Conservation (phyloP, 2,797 vertebrate species). For the Distichodus sexfasciatus region DNA sequence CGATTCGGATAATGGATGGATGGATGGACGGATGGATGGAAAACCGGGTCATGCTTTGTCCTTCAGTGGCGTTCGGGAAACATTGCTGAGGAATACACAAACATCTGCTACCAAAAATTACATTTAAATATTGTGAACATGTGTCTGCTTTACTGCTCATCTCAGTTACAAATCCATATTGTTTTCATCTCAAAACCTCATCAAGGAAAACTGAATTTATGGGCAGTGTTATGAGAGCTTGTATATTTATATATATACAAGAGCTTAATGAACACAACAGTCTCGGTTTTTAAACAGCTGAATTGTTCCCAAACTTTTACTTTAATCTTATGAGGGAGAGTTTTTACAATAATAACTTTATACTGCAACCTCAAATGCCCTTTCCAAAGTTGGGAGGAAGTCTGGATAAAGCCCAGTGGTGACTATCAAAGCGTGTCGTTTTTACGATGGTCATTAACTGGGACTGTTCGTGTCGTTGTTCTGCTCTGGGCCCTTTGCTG, state of each 20-base stretch:
- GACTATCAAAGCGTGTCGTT: background rate
- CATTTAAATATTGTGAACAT: too few species aligned
- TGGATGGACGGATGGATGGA: too few species aligned
- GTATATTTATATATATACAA: conserved; percentile 18
- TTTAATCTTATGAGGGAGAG: background rate
- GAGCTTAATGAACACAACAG: background rate
- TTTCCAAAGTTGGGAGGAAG: background rate
- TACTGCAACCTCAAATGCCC: background rate
- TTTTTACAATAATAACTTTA: conserved; percentile 2
- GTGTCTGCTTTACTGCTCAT: too few species aligned
- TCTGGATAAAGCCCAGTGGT: background rate
- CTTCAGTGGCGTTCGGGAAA: background rate
- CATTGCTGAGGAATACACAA: conserved; percentile 8
- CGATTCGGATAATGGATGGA: too few species aligned
- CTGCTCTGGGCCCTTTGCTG: conserved; percentile 4
- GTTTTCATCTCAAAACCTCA: conserved; percentile 24
- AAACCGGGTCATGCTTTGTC: too few species aligned
- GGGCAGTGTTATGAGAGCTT: conserved; percentile 11
- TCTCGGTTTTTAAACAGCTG: background rate
- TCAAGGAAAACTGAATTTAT: too few species aligned
- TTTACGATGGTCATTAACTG: conserved; percentile 4
- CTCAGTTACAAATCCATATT: background rate
- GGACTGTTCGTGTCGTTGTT: background rate
- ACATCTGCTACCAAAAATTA: conserved; percentile 10
- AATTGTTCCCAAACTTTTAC: background rate